Evolutionary conservation across 2,113 vertebrate genomes (phyloP).

Genomic region (Arenaria interpres): DNA sequence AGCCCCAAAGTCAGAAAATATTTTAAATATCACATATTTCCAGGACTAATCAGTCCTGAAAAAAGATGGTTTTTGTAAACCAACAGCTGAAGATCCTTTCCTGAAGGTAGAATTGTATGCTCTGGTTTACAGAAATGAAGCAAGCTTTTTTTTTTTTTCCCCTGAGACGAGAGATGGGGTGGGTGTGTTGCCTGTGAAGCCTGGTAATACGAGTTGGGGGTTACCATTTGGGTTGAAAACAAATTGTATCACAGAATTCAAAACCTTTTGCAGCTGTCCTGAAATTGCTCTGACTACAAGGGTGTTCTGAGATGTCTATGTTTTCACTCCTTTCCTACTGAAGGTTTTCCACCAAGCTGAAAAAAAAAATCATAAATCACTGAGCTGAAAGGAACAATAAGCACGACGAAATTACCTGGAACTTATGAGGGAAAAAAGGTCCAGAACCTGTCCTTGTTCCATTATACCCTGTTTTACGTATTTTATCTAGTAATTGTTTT

Average conservation of each 20-base stretch:
- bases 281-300: background rate
- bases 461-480: background rate
- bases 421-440: background rate
- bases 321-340: background rate
- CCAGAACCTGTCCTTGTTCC: background rate
- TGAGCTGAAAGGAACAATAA: background rate
- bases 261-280: background rate
- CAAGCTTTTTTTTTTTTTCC: too few species aligned
- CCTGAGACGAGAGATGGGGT: background rate
- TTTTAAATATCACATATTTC: background rate
- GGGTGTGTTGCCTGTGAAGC: background rate
- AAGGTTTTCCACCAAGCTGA: background rate
- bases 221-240: background rate
- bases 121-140: background rate
- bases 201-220: background rate
- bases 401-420: background rate
- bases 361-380: background rate
- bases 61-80: background rate
- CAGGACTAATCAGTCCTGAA: background rate
- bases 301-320: background rate
- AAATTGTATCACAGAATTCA: background rate
- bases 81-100: background rate
- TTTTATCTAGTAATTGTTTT: background rate
- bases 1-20: background rate
- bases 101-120: background rate